phyloP scores from a whole-genome alignment of 2,113 vertebrate species.

The Sturnira hondurensis region DNA sequence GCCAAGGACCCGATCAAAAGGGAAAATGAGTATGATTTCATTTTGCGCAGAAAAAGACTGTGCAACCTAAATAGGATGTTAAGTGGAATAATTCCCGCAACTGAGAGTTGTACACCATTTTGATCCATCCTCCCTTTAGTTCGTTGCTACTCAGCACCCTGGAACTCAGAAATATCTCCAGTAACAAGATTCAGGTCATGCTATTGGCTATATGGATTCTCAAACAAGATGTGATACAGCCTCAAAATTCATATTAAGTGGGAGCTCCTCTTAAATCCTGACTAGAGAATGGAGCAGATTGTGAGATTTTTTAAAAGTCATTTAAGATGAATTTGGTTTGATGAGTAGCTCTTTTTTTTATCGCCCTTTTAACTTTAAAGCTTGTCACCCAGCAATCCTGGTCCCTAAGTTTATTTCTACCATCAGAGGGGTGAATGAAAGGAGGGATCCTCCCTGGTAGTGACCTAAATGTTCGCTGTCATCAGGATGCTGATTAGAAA shows the following conservation, averaged over 20 bases:
- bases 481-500: neutral
- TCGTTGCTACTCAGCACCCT: conserved; percentile 43
- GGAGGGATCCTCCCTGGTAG: conserved; percentile 5
- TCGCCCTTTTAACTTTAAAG: conserved; percentile 67
- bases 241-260: conserved; percentile 41
- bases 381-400: neutral
- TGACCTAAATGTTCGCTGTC: neutral
- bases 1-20: neutral
- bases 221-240: conserved; percentile 27
- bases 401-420: conserved; percentile 42
- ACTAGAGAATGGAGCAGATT: conserved; percentile 62
- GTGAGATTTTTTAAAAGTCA: conserved; percentile 70
- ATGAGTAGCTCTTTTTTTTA: conserved; percentile 52
- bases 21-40: conserved; percentile 4
- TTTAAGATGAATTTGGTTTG: conserved; percentile 64
- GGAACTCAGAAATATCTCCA: conserved; percentile 51
- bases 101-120: neutral
- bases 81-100: neutral
- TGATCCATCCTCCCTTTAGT: neutral
- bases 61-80: neutral
- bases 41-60: neutral
- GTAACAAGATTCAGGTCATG: conserved; percentile 41
- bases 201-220: conserved; percentile 35
- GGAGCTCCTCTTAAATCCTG: conserved; percentile 53
- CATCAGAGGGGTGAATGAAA: conserved; percentile 22